phyloP scores from a whole-genome alignment of 2,888 invertebrate genomes.

The Tenthredo mesomela region DNA sequence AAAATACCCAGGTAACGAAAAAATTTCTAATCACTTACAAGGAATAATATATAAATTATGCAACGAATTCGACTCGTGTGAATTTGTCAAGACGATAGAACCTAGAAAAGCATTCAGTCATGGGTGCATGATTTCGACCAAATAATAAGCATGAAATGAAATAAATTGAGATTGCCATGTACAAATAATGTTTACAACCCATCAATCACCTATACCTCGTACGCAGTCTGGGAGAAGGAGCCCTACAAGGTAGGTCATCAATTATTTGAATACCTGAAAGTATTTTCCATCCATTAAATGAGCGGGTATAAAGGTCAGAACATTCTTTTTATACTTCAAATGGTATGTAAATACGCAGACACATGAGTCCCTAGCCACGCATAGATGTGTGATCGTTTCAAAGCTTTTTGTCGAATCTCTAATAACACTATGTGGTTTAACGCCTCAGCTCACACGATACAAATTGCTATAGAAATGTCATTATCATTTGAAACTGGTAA shows the following conservation, averaged over 20 bases:
- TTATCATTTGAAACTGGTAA: not conserved
- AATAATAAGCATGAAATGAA: not conserved
- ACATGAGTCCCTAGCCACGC: not conserved
- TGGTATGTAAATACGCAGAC: not conserved
- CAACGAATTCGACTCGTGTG: too few relatives aligned
- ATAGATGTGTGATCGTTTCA: not conserved
- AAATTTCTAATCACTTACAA: not conserved
- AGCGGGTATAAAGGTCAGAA: not conserved
- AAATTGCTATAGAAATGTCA: not conserved
- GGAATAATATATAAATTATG: not conserved
- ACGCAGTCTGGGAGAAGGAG: not conserved
- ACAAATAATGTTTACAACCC: slow-evolving; percentile 11
- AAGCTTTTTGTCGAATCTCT: slow-evolving; percentile 20
- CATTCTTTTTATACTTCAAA: not conserved
- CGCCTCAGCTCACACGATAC: slow-evolving; percentile 17
- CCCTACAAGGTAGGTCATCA: slow-evolving; percentile 18
- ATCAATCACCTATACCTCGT: slow-evolving; percentile 18
- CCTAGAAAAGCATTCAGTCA: not conserved
- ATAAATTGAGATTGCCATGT: not conserved
- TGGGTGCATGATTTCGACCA: not conserved
- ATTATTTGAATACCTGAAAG: slow-evolving; percentile 7
- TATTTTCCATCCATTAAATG: slow-evolving; percentile 27
- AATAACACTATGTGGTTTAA: slow-evolving; percentile 5
- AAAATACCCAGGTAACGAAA: not conserved
- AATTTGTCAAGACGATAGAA: not conserved